Evolutionary conservation across 2,113 vertebrate genomes (phyloP).

Genomic region (Caranx melampygus): DNA sequence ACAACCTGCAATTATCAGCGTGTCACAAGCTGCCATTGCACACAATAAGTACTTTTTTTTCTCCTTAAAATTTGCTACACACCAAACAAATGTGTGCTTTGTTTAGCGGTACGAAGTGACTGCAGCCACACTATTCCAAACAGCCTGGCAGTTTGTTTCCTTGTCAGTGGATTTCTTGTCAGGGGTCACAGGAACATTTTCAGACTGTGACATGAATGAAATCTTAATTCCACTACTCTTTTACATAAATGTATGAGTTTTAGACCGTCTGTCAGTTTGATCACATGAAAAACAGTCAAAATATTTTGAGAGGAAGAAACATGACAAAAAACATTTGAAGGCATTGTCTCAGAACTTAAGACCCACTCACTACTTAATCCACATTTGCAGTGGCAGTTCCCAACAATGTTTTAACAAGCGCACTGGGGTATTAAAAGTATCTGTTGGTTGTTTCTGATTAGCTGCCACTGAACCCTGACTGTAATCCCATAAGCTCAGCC

Average conservation of each 20-base stretch:
- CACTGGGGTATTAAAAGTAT: conserved; percentile 69
- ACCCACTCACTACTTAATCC: conserved; percentile 59
- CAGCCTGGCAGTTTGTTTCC: conserved; percentile 43
- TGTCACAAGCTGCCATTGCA: conserved; percentile 48
- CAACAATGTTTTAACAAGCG: conserved; percentile 68
- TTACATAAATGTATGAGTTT: conserved; percentile 5
- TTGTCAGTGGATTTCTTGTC: conserved; percentile 27
- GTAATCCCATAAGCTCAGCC: conserved; percentile 76
- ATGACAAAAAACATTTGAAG: conserved; percentile 32
- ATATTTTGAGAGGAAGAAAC: conserved; percentile 19
- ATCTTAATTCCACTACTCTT: conserved; percentile 2
- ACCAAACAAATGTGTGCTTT: conserved; percentile 49
- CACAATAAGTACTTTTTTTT: conserved; percentile 30
- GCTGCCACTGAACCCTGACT: conserved; percentile 76
- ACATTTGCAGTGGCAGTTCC: conserved; percentile 67
- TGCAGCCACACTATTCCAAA: conserved; percentile 38
- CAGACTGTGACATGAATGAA: conserved; percentile 37
- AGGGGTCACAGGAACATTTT: conserved; percentile 31
- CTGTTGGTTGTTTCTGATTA: conserved; percentile 76
- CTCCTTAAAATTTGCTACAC: conserved; percentile 29
- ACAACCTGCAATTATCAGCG: conserved; percentile 57
- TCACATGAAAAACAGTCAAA: conserved; percentile 40
- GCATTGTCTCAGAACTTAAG: conserved; percentile 58
- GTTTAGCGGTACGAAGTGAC: conserved; percentile 25
- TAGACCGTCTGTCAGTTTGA: conserved; percentile 43